Evolutionary conservation across 1,140 invertebrate species (phyloP).

Genomic region (Elymnias hypermnestra): DNA sequence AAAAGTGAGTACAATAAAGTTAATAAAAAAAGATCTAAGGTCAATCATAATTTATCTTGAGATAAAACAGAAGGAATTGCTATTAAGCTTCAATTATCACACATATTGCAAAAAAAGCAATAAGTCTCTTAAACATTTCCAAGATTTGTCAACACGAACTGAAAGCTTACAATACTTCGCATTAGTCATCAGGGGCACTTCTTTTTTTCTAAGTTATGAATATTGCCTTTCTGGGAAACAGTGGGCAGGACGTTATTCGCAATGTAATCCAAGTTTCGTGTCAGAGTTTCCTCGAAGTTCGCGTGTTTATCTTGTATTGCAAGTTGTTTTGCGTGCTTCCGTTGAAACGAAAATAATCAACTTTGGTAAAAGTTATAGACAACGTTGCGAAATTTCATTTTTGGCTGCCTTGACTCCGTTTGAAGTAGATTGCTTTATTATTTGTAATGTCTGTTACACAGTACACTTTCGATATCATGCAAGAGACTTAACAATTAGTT

Average conservation of each 20-base stretch:
- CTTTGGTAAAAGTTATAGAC: constrained; percentile 40
- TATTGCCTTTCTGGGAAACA: constrained; percentile 38
- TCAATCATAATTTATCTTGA: no score
- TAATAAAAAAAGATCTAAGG: no score
- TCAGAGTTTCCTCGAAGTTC: constrained; percentile 59
- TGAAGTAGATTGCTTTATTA: constrained; percentile 17
- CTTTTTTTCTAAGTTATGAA: constrained; percentile 35
- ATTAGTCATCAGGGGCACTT: constrained; percentile 30
- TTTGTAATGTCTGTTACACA: constrained; percentile 3
- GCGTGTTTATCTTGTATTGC: constrained; percentile 64
- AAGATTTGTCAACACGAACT: constrained; percentile 30
- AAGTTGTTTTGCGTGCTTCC: constrained; percentile 58
- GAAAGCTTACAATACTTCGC: constrained; percentile 32
- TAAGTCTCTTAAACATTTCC: no score
- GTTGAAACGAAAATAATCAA: constrained; percentile 62
- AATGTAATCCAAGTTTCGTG: constrained; percentile 55
- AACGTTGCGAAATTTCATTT: constrained; percentile 39
- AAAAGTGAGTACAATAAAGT: no score
- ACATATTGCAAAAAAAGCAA: no score
- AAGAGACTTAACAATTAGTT: background rate
- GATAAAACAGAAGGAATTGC: no score
- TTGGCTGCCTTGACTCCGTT: constrained; percentile 21
- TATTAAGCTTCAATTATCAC: no score
- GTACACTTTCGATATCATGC: constrained; percentile 2
- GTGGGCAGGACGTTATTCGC: constrained; percentile 38